Percentiles rank a stretch among this genome's conserved stretches.
These are phyloP conservation scores for Cantharis nigra DNA, from an alignment of 2,888 invertebrate genomes.

Conservation along the genomic window DNA sequence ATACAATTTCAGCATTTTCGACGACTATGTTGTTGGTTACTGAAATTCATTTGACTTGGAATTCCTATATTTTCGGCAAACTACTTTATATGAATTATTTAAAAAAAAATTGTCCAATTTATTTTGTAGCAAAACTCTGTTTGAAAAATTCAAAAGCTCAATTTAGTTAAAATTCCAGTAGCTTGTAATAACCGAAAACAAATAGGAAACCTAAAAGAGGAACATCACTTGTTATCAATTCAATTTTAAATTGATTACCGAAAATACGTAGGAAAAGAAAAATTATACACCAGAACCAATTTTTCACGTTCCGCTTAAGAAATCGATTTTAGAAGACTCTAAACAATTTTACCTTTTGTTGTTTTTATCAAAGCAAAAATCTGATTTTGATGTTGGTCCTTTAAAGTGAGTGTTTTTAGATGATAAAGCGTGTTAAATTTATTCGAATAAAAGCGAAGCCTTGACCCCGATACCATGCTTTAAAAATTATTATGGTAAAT, in stretches of 20 bases:
- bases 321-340: slow-evolving; percentile 1
- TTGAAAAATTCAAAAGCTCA: neutral
- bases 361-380: slow-evolving; percentile 1
- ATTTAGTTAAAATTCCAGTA: neutral
- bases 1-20: neutral
- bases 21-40: neutral
- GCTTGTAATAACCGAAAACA: neutral
- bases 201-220: neutral
- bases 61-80: neutral
- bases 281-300: neutral
- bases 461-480: slow-evolving; percentile 3
- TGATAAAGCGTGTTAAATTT: slow-evolving; percentile 6
- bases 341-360: slow-evolving; percentile 1
- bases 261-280: neutral
- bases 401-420: neutral
- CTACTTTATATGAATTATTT: neutral
- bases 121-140: neutral
- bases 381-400: slow-evolving; percentile 4
- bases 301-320: neutral
- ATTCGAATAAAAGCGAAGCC: slow-evolving; percentile 4
- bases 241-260: neutral
- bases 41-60: neutral
- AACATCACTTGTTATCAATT: neutral
- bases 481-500: slow-evolving; percentile 5
- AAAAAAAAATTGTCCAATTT: neutral